Conservation (phyloP, 2,888 invertebrate genomes). For the Blastobasis lacticolella region DNA sequence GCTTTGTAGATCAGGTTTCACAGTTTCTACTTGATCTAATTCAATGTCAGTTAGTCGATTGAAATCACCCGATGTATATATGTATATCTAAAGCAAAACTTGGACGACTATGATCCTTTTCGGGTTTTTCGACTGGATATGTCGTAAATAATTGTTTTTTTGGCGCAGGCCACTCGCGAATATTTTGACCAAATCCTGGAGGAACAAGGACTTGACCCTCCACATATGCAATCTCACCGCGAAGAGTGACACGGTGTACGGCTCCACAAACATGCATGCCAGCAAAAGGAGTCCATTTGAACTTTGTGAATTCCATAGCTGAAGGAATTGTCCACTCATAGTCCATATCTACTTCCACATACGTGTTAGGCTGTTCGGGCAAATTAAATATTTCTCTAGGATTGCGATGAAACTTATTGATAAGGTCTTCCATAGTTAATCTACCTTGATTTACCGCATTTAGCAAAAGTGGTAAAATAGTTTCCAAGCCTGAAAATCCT, state of each 20-base stretch:
- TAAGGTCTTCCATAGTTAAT: conserved; percentile 91
- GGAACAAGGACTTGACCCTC: conserved; percentile 93
- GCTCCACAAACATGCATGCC: conserved; percentile 90
- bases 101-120: conserved; percentile 69
- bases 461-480: conserved; percentile 95
- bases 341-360: conserved; percentile 95
- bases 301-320: conserved; percentile 88
- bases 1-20: conserved; percentile 37
- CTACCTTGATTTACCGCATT: conserved; percentile 94
- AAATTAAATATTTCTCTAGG: conserved; percentile 96
- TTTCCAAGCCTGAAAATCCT: conserved; percentile 97
- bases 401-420: conserved; percentile 93
- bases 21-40: conserved; percentile 46
- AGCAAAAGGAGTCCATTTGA: conserved; percentile 98
- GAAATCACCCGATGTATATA: conserved; percentile 47
- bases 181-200: conserved; percentile 92
- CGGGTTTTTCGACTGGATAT: conserved; percentile 46
- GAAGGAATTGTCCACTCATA: conserved; percentile 93
- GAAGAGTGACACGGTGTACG: conserved; percentile 93
- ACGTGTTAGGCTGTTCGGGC: conserved; percentile 96
- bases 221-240: conserved; percentile 96
- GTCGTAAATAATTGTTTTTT: conserved; percentile 49
- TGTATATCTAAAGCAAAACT: conserved; percentile 73
- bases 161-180: conserved; percentile 79
- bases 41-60: conserved; percentile 54